Conservation (phyloP, 2,888 invertebrate genomes). For the Noctua fimbriata region DNA sequence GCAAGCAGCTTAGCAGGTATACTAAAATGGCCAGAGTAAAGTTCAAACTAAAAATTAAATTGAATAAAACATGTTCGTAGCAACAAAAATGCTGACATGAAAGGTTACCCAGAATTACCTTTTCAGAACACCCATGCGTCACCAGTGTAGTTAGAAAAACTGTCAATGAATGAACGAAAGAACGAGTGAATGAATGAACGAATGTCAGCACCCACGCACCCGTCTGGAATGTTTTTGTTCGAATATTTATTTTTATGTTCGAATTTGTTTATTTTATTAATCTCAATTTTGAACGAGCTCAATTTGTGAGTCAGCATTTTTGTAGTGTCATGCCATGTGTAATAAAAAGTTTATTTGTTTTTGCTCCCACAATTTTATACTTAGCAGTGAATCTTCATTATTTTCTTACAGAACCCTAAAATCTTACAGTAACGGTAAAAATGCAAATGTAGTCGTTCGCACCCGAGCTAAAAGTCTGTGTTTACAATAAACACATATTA, state of each 20-base stretch:
- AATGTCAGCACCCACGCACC: constrained; percentile 21
- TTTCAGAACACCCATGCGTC: constrained; percentile 1
- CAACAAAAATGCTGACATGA: background rate
- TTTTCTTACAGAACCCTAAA: constrained; percentile 39
- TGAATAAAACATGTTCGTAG: background rate
- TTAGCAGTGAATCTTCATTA: background rate
- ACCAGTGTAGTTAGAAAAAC: background rate
- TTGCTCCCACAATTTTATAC: background rate
- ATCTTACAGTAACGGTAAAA: constrained; percentile 44
- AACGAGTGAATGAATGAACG: constrained; percentile 17
- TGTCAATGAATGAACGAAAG: constrained; percentile 21
- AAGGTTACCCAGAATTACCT: constrained; percentile 1
- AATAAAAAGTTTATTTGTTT: background rate
- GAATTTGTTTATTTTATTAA: constrained; percentile 22
- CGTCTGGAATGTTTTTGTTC: constrained; percentile 11
- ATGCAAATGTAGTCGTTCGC: constrained; percentile 50
- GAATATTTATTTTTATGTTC: constrained; percentile 13
- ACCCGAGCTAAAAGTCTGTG: constrained; percentile 25
- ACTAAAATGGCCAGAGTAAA: background rate
- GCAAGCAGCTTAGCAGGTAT: background rate
- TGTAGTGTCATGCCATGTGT: background rate
- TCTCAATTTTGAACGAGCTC: background rate
- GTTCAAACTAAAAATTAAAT: background rate
- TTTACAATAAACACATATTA: constrained; percentile 55
- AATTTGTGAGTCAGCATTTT: background rate